Percentiles rank a stretch among this genome's conserved stretches.
Evolutionary conservation across 1,140 invertebrate species (phyloP).

Genomic region (Ceratina calcarata): DNA sequence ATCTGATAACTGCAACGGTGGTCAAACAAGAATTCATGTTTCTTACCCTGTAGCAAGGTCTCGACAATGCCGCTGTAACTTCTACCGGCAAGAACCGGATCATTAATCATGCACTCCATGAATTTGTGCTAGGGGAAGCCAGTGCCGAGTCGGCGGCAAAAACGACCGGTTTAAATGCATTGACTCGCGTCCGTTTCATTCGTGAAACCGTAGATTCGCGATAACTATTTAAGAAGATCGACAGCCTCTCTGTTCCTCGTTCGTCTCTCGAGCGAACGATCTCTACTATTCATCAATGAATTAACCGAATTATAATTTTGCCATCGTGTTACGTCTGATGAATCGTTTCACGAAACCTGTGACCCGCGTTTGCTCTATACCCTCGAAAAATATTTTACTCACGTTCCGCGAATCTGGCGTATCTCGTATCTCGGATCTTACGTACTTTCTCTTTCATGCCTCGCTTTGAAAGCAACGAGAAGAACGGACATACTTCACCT

Average conservation of each 20-base stretch:
- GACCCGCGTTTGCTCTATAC: not conserved
- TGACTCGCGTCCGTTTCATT: not conserved
- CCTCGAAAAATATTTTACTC: not conserved
- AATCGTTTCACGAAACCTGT: not conserved
- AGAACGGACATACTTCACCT: not conserved
- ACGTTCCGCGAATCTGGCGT: not conserved
- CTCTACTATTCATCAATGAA: not conserved
- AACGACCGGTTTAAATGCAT: constrained; percentile 26
- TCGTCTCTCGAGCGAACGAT: too few relatives aligned
- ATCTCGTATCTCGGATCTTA: not conserved
- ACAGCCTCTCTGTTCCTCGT: too few relatives aligned
- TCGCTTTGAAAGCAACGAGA: not conserved
- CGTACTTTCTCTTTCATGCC: not conserved
- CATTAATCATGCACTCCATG: constrained; percentile 41
- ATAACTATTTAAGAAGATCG: too few relatives aligned
- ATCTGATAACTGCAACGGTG: constrained; percentile 36
- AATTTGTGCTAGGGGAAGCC: constrained; percentile 29
- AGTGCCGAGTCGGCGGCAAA: not conserved
- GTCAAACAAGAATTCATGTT: constrained; percentile 40
- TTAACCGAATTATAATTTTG: not conserved
- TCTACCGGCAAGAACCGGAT: constrained; percentile 23
- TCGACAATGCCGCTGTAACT: constrained; percentile 38
- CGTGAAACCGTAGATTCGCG: not conserved
- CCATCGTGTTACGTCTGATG: too few relatives aligned
- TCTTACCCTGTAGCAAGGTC: constrained; percentile 23